Percentiles rank a stretch among this genome's conserved stretches.
phyloP scores from a whole-genome alignment of 2,797 vertebrate genomes.

The Protonibea diacanthus region DNA sequence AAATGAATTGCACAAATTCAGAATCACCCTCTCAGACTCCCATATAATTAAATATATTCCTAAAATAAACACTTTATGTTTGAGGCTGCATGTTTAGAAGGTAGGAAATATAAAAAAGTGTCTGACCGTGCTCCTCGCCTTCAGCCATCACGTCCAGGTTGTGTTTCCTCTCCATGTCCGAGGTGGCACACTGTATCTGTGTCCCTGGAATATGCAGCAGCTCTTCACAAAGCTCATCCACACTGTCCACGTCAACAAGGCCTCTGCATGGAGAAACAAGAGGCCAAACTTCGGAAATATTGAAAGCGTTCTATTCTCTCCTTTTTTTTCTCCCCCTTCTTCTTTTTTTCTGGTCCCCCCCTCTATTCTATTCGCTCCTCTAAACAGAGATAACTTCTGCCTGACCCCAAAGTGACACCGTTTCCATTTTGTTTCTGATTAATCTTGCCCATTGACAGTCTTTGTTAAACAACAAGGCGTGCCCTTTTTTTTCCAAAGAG shows the following conservation, averaged over 20 bases:
- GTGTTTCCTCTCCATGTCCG: conserved; percentile 61
- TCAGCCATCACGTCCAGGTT: conserved; percentile 65
- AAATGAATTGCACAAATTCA: too few relatives aligned
- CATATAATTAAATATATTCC: neutral
- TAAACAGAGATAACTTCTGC: conserved; percentile 91
- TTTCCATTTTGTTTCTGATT: conserved; percentile 99
- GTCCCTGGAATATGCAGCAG: conserved; percentile 63
- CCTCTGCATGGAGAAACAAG: conserved; percentile 75
- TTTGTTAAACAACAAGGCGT: conserved; percentile 99
- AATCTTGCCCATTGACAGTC: conserved; percentile 99
- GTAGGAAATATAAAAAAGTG: conserved; percentile 11
- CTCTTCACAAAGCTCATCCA: conserved; percentile 64
- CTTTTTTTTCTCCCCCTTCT: conserved; percentile 57
- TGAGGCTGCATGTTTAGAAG: neutral
- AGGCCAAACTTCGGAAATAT: conserved; percentile 83
- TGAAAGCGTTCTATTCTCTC: conserved; percentile 78
- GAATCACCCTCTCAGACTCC: neutral
- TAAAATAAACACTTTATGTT: neutral
- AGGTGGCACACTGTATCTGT: conserved; percentile 63
- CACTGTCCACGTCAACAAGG: conserved; percentile 75
- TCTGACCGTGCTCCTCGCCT: conserved; percentile 71
- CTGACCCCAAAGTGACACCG: conserved; percentile 98
- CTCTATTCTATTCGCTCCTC: conserved; percentile 77
- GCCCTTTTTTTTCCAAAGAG: conserved; percentile 92
- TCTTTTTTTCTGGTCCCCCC: conserved; percentile 24